These are phyloP conservation scores for Notarius quadriscutis DNA, from an alignment of 2,113 vertebrate species.

Conservation along the genomic window DNA sequence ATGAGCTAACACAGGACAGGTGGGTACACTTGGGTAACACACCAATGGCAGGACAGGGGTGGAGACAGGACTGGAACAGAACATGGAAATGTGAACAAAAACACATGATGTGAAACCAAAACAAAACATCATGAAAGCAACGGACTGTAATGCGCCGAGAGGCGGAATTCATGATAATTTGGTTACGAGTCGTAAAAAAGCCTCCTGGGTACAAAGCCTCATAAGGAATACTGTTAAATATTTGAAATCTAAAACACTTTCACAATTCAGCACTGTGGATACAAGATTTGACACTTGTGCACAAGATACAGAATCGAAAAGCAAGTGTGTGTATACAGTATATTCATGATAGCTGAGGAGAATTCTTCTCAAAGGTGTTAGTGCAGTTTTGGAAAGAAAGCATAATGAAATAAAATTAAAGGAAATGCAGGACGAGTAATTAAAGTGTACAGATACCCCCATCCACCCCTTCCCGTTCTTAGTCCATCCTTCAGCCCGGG, in stretches of 20 bases:
- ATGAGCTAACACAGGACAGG: not conserved
- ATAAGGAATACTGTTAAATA: not conserved
- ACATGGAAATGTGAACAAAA: not conserved
- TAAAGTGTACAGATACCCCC: conserved; percentile 46
- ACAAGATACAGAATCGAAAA: not conserved
- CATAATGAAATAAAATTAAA: not conserved
- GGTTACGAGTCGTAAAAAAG: not conserved
- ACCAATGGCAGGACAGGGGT: not conserved
- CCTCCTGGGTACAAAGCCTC: not conserved
- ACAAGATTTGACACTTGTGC: not conserved
- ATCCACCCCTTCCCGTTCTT: not conserved
- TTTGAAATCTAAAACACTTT: not conserved
- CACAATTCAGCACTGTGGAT: not conserved
- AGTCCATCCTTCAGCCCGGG: conserved; percentile 6
- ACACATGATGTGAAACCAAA: not conserved
- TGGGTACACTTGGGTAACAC: not conserved
- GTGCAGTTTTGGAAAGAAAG: not conserved
- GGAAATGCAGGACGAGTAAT: not conserved
- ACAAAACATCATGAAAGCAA: not conserved
- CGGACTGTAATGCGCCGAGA: not conserved
- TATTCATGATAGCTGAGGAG: not conserved
- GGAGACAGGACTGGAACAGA: not conserved
- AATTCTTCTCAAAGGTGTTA: not conserved
- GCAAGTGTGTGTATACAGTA: not conserved
- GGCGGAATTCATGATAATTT: not conserved